These are phyloP conservation scores for Caerostris extrusa DNA, from an alignment of 1,140 invertebrate species.

Conservation along the genomic window DNA sequence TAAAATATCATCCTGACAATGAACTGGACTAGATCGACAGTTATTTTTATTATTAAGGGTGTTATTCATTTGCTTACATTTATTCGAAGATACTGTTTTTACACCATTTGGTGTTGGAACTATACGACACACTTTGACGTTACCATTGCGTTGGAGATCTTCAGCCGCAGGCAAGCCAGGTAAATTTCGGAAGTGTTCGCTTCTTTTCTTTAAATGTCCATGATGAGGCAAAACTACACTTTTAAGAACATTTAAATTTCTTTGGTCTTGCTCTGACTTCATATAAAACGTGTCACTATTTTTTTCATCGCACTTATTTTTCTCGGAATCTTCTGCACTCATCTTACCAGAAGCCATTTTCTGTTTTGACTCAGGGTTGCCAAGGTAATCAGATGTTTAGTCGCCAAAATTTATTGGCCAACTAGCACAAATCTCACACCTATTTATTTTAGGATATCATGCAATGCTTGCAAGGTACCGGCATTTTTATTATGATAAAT, in stretches of 20 bases:
- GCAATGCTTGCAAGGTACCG: not conserved
- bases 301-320: constrained; percentile 74
- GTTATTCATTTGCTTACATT: constrained; percentile 39
- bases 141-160: constrained; percentile 72
- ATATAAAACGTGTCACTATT: constrained; percentile 62
- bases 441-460: constrained; percentile 22
- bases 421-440: not conserved
- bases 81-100: constrained; percentile 29
- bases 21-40: not conserved
- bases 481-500: not conserved
- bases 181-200: constrained; percentile 80
- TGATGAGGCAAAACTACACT: constrained; percentile 66
- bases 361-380: constrained; percentile 77
- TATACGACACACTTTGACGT: constrained; percentile 74
- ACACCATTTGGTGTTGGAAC: constrained; percentile 46
- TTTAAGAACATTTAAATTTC: constrained; percentile 64
- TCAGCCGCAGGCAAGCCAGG: constrained; percentile 80
- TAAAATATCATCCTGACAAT: constrained; percentile 44
- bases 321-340: constrained; percentile 59
- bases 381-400: constrained; percentile 54
- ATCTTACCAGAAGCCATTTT: constrained; percentile 74
- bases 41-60: constrained; percentile 16
- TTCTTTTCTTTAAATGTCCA: constrained; percentile 78
- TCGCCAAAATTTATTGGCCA: constrained; percentile 64
- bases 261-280: constrained; percentile 59